These are phyloP conservation scores for Pentamera pediparva DNA, from an alignment of 53 echinoderm and acorn worm genomes.

Conservation along the genomic window DNA sequence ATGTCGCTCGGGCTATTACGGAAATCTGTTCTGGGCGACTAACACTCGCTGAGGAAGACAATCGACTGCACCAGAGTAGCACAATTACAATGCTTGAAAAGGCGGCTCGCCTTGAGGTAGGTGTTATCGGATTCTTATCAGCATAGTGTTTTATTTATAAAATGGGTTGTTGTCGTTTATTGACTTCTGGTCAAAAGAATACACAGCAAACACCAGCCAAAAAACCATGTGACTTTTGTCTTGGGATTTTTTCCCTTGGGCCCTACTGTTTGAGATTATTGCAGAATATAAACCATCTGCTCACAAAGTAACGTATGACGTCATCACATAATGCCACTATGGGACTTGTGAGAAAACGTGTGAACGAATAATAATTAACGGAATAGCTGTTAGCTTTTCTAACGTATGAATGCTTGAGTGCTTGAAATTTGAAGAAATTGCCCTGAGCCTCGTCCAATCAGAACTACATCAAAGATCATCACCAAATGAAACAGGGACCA, in stretches of 20 bases:
- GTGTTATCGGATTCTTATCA: neutral
- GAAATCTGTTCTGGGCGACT: neutral
- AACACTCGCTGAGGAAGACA: neutral
- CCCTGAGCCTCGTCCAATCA: constrained; percentile 10
- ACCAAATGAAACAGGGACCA: neutral
- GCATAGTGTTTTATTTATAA: neutral
- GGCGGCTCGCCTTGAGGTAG: constrained; percentile 1
- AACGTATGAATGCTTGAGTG: constrained; percentile 17
- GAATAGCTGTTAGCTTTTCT: neutral
- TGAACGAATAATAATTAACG: constrained; percentile 5
- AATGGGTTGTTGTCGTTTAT: neutral
- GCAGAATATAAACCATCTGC: neutral
- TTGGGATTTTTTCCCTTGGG: neutral
- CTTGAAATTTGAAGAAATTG: neutral
- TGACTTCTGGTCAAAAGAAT: neutral
- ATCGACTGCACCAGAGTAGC: neutral
- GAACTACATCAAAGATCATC: neutral
- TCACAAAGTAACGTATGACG: neutral
- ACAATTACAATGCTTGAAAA: neutral
- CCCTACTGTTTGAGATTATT: neutral
- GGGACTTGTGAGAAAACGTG: neutral
- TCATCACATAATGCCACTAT: neutral
- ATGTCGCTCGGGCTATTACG: neutral
- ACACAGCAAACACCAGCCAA: neutral
- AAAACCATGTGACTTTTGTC: neutral